phyloP scores from a whole-genome alignment of 2,113 vertebrate genomes.

The Phyllopteryx taeniolatus region DNA sequence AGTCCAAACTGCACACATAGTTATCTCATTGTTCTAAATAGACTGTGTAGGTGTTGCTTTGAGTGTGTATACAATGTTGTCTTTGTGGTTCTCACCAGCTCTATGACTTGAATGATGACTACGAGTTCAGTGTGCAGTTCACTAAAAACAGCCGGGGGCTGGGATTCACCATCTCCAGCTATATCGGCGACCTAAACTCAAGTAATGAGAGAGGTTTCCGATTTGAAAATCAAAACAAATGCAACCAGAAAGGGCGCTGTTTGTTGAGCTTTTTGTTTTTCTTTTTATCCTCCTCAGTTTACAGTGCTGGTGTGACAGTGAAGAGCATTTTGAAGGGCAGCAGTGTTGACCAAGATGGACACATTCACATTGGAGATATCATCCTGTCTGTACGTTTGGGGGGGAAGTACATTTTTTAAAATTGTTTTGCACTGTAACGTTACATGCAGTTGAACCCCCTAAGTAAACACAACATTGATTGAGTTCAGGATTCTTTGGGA shows the following conservation, averaged over 20 bases:
- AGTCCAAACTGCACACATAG: neutral
- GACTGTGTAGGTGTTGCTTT: neutral
- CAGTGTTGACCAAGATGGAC: constrained; percentile 84
- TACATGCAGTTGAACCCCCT: neutral
- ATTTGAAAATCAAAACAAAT: neutral
- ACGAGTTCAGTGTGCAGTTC: constrained; percentile 83
- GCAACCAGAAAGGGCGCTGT: neutral
- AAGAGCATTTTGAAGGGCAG: constrained; percentile 93
- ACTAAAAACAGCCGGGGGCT: constrained; percentile 87
- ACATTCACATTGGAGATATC: constrained; percentile 86
- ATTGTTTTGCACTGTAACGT: neutral
- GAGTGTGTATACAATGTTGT: neutral
- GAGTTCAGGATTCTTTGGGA: too few relatives aligned
- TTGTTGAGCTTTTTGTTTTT: neutral
- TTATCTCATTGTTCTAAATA: neutral
- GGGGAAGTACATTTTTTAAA: neutral
- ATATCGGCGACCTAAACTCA: constrained; percentile 85
- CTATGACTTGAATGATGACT: constrained; percentile 70
- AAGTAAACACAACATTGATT: too few relatives aligned
- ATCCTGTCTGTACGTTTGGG: constrained; percentile 85
- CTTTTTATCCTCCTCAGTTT: constrained; percentile 70
- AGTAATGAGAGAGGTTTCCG: constrained; percentile 66
- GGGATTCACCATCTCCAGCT: constrained; percentile 89
- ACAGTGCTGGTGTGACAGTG: constrained; percentile 86
- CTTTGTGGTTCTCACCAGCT: constrained; percentile 58